Evolutionary conservation across 2,113 vertebrate species (phyloP).

Genomic region (Saguinus midas): DNA sequence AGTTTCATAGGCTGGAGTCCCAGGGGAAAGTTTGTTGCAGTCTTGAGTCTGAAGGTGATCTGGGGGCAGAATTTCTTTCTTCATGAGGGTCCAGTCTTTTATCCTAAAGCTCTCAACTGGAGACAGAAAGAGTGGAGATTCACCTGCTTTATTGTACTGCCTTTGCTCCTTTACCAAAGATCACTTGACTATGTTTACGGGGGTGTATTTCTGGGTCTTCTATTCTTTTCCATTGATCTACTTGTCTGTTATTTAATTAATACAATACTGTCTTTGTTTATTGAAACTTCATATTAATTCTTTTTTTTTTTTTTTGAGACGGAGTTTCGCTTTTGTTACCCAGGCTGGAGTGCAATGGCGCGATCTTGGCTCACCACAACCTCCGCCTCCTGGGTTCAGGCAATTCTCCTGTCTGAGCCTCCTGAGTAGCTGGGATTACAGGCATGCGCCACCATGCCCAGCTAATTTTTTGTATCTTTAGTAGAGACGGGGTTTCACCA

Average conservation of each 20-base stretch:
- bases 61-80: neutral
- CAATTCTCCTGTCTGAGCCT: too few species aligned
- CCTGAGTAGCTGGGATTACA: too few species aligned
- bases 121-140: neutral
- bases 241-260: neutral
- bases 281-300: neutral
- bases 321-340: too few species aligned
- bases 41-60: neutral
- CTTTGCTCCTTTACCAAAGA: neutral
- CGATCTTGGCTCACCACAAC: too few species aligned
- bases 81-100: neutral
- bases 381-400: too few species aligned
- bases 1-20: neutral
- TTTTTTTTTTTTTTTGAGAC: neutral
- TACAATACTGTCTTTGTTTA: neutral
- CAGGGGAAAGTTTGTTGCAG: neutral
- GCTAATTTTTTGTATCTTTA: too few species aligned
- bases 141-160: neutral
- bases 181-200: neutral
- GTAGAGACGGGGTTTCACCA: too few species aligned
- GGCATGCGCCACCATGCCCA: too few species aligned
- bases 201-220: neutral
- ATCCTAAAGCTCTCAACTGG: neutral
- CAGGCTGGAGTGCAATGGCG: too few species aligned
- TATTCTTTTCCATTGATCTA: neutral